Percentiles rank a stretch among this genome's conserved stretches.
These are phyloP conservation scores for Saguinus imperator DNA, from an alignment of 2,113 vertebrate species.

Conservation along the genomic window DNA sequence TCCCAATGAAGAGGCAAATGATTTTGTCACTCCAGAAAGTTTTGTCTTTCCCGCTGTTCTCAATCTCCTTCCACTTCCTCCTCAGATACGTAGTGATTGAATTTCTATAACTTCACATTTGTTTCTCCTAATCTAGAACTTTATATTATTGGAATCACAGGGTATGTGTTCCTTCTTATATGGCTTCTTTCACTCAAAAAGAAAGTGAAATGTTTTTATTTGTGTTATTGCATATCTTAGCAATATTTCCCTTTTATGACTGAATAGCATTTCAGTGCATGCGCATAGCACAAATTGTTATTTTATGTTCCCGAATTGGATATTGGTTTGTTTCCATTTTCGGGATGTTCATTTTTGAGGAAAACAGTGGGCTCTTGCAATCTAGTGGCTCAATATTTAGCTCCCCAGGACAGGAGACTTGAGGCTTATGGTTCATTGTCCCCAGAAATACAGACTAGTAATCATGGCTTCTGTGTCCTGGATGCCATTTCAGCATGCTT, in stretches of 20 bases:
- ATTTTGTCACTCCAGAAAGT: background rate
- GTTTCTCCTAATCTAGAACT: background rate
- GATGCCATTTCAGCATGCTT: background rate
- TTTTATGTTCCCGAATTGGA: too few relatives aligned
- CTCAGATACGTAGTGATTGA: background rate
- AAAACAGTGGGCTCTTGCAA: background rate
- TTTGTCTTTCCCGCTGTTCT: background rate
- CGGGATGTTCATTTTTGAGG: background rate
- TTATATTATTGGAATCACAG: background rate
- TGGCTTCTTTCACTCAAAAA: background rate
- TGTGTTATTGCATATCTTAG: background rate
- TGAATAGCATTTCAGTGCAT: background rate
- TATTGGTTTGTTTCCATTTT: background rate
- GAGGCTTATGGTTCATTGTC: background rate
- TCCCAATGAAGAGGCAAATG: background rate
- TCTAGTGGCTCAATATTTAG: background rate
- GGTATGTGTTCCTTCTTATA: background rate
- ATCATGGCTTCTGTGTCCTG: background rate
- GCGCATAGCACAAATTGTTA: background rate
- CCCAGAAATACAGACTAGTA: background rate
- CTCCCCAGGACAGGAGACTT: background rate
- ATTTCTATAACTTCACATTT: background rate
- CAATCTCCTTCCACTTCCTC: background rate
- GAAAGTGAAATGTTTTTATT: background rate
- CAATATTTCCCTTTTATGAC: background rate